A percentile compares a stretch with the other conserved stretches of the same genome.
These are phyloP conservation scores for Copsychus sechellarum DNA, from an alignment of 2,113 vertebrate genomes.

Conservation along the genomic window DNA sequence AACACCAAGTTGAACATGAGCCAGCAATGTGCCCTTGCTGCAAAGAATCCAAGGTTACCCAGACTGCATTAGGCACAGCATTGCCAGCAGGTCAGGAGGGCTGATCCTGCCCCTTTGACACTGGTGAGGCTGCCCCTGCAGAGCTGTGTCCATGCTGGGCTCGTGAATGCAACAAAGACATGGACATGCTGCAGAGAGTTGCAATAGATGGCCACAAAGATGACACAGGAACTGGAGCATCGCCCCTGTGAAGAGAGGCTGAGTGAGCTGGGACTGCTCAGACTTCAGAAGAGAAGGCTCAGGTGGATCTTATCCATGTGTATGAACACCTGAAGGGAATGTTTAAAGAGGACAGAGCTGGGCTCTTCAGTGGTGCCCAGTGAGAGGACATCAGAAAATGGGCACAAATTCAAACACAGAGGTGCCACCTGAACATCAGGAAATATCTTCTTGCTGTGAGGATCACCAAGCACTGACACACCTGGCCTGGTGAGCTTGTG, in stretches of 20 bases:
- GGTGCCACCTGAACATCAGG: neutral
- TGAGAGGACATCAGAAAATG: neutral
- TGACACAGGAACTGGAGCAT: neutral
- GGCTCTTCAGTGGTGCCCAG: neutral
- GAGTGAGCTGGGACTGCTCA: neutral
- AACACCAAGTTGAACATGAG: neutral
- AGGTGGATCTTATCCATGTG: rapidly evolving
- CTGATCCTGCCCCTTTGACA: neutral
- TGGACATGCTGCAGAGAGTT: neutral
- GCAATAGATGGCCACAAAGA: neutral
- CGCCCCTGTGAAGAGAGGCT: neutral
- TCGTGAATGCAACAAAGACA: neutral
- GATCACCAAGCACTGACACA: neutral
- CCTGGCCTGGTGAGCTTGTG: neutral
- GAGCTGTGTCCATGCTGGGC: neutral
- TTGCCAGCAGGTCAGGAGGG: neutral
- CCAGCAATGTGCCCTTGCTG: neutral
- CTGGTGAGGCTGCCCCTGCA: neutral
- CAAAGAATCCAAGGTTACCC: neutral
- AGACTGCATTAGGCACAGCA: neutral
- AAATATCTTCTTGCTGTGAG: neutral
- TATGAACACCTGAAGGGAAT: neutral
- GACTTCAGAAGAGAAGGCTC: neutral
- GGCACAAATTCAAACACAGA: neutral
- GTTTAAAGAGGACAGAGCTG: neutral